Conservation (phyloP, 2,797 vertebrate species). For the Rhinichthys osculus region DNA sequence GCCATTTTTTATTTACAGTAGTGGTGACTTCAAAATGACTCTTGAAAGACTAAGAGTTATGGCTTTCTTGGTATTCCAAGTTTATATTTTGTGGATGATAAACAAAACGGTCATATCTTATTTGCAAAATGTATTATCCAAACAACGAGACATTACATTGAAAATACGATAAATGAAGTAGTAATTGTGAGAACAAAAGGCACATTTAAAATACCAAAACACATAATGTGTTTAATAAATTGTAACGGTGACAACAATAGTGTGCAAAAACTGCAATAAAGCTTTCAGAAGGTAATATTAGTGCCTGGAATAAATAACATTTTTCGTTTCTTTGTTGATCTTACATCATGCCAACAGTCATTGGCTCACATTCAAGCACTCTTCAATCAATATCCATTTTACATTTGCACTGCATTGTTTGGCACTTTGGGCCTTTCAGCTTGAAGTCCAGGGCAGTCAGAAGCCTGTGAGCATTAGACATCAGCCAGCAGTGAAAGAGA, state of each 20-base stretch:
- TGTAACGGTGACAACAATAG: not conserved
- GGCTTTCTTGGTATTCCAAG: not conserved
- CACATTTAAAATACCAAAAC: not conserved
- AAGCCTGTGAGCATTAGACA: not conserved
- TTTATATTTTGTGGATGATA: not conserved
- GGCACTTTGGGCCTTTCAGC: not conserved
- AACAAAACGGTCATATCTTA: not conserved
- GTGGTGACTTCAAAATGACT: not conserved
- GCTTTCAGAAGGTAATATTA: not conserved
- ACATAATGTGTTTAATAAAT: not conserved
- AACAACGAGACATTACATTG: not conserved
- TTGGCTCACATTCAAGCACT: slow-evolving; percentile 3
- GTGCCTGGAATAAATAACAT: not conserved
- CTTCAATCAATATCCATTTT: not conserved
- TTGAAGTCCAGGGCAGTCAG: not conserved
- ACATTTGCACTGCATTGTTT: not conserved
- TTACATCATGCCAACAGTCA: not conserved
- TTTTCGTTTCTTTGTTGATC: slow-evolving; percentile 1
- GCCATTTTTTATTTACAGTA: not conserved
- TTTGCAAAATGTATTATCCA: not conserved
- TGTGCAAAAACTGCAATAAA: not conserved
- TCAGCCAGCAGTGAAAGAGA: too few relatives aligned
- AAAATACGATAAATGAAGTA: not conserved
- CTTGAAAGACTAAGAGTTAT: not conserved
- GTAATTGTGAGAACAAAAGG: not conserved